Conservation (phyloP, 2,113 vertebrate species). For the Ochotona princeps region DNA sequence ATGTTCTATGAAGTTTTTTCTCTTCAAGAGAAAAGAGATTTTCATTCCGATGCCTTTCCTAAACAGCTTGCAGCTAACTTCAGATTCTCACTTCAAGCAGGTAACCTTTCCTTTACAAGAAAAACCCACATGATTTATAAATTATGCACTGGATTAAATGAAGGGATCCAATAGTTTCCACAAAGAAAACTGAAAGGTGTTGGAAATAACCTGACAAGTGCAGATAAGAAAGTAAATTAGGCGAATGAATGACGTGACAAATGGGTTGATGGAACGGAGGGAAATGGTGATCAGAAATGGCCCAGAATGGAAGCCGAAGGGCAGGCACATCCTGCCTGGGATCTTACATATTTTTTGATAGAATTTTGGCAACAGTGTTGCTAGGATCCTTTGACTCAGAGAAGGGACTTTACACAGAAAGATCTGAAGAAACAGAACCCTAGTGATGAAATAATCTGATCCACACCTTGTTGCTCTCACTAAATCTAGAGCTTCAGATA, state of each 20-base stretch:
- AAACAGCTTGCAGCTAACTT: background rate
- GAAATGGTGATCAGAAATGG: background rate
- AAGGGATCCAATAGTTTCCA: background rate
- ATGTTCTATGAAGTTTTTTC: background rate
- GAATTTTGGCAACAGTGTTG: background rate
- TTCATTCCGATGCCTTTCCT: background rate
- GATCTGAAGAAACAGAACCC: background rate
- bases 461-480: slow-evolving; percentile 29
- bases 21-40: background rate
- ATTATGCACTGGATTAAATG: background rate
- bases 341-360: background rate
- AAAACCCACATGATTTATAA: background rate
- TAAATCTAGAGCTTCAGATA: background rate
- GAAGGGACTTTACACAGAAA: background rate
- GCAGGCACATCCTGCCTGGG: background rate
- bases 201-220: background rate
- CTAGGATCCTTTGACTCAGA: background rate
- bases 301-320: background rate
- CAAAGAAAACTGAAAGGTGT: slow-evolving; percentile 12
- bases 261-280: background rate
- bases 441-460: slow-evolving; percentile 5
- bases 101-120: background rate
- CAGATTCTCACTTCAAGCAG: slow-evolving; percentile 16
- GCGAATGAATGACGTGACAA: background rate
- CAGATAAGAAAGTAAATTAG: background rate